Base-by-base conservation (phyloP, 2,113 vertebrate genomes). In the Etia nguti region DNA sequence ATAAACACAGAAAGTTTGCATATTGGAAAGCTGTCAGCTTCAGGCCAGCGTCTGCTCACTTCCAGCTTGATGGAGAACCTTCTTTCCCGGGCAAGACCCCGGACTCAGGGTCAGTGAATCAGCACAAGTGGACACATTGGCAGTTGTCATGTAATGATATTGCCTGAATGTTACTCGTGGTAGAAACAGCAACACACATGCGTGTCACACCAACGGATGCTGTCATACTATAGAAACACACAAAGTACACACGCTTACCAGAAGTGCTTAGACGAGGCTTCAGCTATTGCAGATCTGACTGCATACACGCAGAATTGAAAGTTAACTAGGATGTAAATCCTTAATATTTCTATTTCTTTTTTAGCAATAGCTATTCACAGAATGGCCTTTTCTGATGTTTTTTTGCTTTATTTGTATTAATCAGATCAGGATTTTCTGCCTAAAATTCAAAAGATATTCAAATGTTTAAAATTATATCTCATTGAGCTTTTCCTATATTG, bases 111-210 rank as follows among this genome's bases (percentile, higher is more conserved):
- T 88, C 90, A 82, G 94, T 96, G 93, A 95, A 96, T 96, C 96
- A 96, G 84, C 73, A 83, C 62, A 57, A 94, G 87, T 87, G 87
- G 93, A 95, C 93, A 85, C 94, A 94, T 94, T 92, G 95, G 90
- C 95, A 96, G 93, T 95, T 96, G 95, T 95, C 95, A 95, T 96
- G 96, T 96, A 95, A 95, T 94, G 90, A 95, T 95, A 95, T 94
- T 95, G 95, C 93, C 88, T 81, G 82, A 92, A 92, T 89, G 93
- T 92, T 80, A 86, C 93, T 89, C 11, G 55, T 59, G 29, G 84
- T 60, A 68, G 73, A 75, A 87, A 80, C 88, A 88, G 79, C 81
- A 68, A 34, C 75, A 75, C 83, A 60, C 54, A 70, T 41, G 22
- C 65, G 46, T 20, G 70, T 77, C 24, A 31, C 43, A 26, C 70